Evolutionary conservation across 2,113 vertebrate species (phyloP), one percentile per base, ranked within the genome.

Genomic region (Zosterops lateralis): DNA sequence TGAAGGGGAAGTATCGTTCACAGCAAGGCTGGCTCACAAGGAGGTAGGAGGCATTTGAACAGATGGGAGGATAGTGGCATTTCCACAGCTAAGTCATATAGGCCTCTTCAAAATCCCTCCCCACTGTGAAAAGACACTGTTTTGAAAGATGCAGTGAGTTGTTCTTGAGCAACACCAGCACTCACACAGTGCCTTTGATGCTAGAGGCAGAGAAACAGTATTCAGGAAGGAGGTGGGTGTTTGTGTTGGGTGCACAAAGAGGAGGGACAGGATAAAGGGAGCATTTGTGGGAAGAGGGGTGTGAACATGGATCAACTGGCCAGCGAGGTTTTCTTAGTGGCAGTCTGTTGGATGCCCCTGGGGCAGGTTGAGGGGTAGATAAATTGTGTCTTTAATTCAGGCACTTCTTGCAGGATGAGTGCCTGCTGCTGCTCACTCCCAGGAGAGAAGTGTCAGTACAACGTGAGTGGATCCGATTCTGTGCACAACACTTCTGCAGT

Each of bases 51-150:
- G 78, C 74, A 85, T 89, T 73, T 50, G 87, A 95, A 82, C 93
- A 91, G 94, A 90, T 91, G 91, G 93, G 60, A 96, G 56, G 58
- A 93, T 70, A 87, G 87, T 91, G 94, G 91, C 89, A 93, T 97
- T 95, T 97, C 94, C 79, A 95, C 40, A 67, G 93, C 91, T 91
- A 97, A 96, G 94, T 95, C 94, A 95, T 93, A 91, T 83, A 92
- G 93, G 56, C 92, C 93, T 90, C 61, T 93, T 93, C 77, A 92
- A 67, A 91, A 92, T 91, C 75, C 90, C 44, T 87, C 89, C 72
- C 68, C 72, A 67, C 75, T 84, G 87, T 78, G 65, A 73, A 66
- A 93, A 80, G 47, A 54, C 53, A 56, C 54, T 75, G 71, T 92
- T 95, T 82, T 92, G 82, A 79, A 91, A 88, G 64, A 76, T 73